Percentiles rank a stretch among this genome's conserved stretches.
Conservation (phyloP, 2,797 vertebrate genomes). For the Chaenodraco wilsoni region DNA sequence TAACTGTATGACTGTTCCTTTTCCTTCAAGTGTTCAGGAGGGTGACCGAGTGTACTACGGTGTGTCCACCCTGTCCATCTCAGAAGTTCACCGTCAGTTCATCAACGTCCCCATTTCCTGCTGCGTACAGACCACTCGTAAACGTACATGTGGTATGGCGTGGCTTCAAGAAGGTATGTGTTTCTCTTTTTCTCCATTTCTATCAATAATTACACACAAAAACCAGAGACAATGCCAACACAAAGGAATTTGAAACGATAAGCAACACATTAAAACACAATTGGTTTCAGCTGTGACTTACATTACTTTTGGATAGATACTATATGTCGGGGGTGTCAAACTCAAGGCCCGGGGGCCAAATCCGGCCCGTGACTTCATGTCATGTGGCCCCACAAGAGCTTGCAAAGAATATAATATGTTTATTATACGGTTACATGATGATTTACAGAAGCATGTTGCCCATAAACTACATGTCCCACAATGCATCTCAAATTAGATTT, state of each 20-base stretch:
- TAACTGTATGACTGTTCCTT: neutral
- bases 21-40: slow-evolving; percentile 30
- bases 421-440: too few relatives aligned
- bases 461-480: too few relatives aligned
- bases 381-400: too few relatives aligned
- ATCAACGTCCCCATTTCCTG: slow-evolving; percentile 68
- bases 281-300: too few relatives aligned
- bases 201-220: neutral
- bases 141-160: fast-evolving
- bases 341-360: too few relatives aligned
- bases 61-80: slow-evolving; percentile 64
- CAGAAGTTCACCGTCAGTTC: slow-evolving; percentile 61
- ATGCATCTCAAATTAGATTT: too few relatives aligned
- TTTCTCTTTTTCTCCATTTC: neutral
- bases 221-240: neutral
- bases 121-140: neutral
- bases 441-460: too few relatives aligned
- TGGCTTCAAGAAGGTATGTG: slow-evolving; percentile 68
- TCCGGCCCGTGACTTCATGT: too few relatives aligned
- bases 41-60: neutral
- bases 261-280: neutral
- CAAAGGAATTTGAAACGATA: neutral
- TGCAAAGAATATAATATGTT: too few relatives aligned
- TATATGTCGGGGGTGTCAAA: too few relatives aligned
- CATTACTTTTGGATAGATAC: too few relatives aligned